Conservation (phyloP, 2,113 vertebrate species). For the Myiagra hebetior region DNA sequence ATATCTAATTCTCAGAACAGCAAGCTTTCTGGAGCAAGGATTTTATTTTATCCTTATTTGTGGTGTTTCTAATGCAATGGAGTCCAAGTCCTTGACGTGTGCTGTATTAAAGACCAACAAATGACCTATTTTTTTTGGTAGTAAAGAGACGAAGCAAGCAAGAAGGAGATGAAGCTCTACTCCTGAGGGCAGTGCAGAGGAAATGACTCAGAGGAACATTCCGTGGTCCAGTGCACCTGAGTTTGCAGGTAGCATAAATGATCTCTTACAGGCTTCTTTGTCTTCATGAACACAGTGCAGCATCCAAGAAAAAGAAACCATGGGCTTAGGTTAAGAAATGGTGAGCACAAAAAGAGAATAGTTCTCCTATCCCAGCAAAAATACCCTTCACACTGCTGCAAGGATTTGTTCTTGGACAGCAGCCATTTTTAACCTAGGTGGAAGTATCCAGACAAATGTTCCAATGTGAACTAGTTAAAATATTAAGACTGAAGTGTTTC, state of each 20-base stretch:
- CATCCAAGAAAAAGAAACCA: background rate
- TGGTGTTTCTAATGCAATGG: background rate
- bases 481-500: background rate
- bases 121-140: background rate
- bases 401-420: background rate
- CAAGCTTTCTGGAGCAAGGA: background rate
- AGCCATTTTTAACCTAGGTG: background rate
- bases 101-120: background rate
- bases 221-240: background rate
- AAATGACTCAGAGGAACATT: background rate
- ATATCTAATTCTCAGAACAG: background rate
- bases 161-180: background rate
- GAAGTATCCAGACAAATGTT: background rate
- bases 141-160: background rate
- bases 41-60: background rate
- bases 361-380: background rate
- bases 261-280: background rate
- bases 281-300: background rate
- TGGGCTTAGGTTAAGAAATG: background rate
- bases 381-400: background rate
- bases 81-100: background rate
- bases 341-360: background rate
- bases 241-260: constrained; percentile 3
- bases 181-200: background rate
- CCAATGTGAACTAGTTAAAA: background rate